Conservation (phyloP, 2,113 vertebrate genomes). For the Cyprinus carpio region DNA sequence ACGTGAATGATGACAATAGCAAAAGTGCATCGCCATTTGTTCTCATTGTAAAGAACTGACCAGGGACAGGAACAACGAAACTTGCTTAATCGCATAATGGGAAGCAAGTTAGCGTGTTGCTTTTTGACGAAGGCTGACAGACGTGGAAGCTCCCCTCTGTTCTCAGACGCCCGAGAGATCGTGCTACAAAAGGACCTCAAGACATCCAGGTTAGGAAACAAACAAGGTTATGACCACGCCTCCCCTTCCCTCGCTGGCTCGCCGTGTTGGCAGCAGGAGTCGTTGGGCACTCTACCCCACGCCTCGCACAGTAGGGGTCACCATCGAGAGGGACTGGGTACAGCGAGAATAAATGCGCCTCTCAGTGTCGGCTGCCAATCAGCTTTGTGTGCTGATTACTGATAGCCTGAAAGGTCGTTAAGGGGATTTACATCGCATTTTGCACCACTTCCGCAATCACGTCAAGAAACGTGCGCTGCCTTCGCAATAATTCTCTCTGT, state of each 20-base stretch:
- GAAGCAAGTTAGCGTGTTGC: constrained; percentile 1
- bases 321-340: constrained; percentile 56
- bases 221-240: constrained; percentile 65
- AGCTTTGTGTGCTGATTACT: constrained; percentile 73
- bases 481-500: constrained; percentile 55
- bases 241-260: constrained; percentile 18
- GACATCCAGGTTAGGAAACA: constrained; percentile 27
- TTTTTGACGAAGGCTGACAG: background rate
- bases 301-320: constrained; percentile 81
- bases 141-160: constrained; percentile 19
- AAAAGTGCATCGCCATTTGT: constrained; percentile 26
- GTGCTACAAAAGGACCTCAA: constrained; percentile 11
- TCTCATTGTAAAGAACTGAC: constrained; percentile 14
- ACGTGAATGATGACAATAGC: constrained; percentile 20
- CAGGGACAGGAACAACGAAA: background rate
- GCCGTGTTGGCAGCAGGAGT: constrained; percentile 9
- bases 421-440: constrained; percentile 75
- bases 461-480: constrained; percentile 63
- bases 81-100: constrained; percentile 7
- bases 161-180: background rate
- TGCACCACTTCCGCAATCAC: constrained; percentile 45
- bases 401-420: constrained; percentile 72
- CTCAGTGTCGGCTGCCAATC: constrained; percentile 41
- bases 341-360: background rate
- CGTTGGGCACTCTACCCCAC: constrained; percentile 74